A percentile compares a stretch with the other conserved stretches of the same genome.
Conservation (phyloP, 2,113 vertebrate species). For the Mixornis gularis region DNA sequence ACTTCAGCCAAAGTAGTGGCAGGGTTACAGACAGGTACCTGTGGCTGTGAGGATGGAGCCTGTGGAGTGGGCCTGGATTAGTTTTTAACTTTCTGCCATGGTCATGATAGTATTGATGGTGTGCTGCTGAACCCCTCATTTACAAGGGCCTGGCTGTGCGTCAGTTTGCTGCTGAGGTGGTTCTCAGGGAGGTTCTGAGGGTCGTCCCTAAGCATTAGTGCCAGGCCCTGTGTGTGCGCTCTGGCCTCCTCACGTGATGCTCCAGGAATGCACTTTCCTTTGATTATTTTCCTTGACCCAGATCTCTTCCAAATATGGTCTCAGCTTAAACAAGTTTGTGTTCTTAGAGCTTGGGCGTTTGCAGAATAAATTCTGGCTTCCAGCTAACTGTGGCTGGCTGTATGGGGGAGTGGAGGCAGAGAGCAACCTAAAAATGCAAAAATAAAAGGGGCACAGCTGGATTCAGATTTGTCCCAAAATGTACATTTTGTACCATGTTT, state of each 20-base stretch:
- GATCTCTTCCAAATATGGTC: conserved; percentile 65
- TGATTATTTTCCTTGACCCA: conserved; percentile 69
- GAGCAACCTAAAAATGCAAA: conserved; percentile 1
- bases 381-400: background rate
- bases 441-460: conserved; percentile 37
- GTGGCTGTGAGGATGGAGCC: background rate
- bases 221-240: background rate
- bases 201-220: background rate
- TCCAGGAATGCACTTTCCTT: conserved; percentile 61
- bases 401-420: background rate
- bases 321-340: conserved; percentile 58
- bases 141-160: background rate
- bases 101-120: rapidly evolving
- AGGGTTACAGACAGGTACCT: background rate
- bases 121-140: background rate
- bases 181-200: background rate
- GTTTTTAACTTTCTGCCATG: background rate
- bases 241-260: conserved; percentile 24
- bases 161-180: background rate
- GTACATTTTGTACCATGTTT: conserved; percentile 47
- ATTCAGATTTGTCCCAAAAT: conserved; percentile 19
- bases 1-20: background rate
- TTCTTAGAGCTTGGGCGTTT: conserved; percentile 36
- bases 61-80: background rate
- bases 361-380: conserved; percentile 55